Conservation (phyloP, 2,113 vertebrate genomes). For the Planiliza haematocheilus region DNA sequence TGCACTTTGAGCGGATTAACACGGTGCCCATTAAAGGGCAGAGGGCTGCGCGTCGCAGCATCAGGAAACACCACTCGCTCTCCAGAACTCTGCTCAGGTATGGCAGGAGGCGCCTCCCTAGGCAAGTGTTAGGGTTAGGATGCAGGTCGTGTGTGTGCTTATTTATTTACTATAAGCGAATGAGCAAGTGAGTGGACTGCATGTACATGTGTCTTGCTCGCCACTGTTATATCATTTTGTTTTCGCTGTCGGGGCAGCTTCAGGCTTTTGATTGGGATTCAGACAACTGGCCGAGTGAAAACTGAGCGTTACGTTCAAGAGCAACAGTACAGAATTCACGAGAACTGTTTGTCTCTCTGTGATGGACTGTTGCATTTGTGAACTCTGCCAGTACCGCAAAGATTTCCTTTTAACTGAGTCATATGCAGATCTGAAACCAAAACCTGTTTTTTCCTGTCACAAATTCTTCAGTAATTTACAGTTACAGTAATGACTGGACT, state of each 20-base stretch:
- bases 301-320: not conserved
- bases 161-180: slow-evolving; percentile 6
- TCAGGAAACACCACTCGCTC: slow-evolving; percentile 90
- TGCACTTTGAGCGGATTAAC: slow-evolving; percentile 94
- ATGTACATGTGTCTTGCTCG: not conserved
- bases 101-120: slow-evolving; percentile 51
- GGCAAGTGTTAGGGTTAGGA: slow-evolving; percentile 12
- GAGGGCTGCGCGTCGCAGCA: slow-evolving; percentile 87
- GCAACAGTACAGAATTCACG: not conserved
- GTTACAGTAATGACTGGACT: slow-evolving; percentile 11
- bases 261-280: not conserved
- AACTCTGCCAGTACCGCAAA: slow-evolving; percentile 29
- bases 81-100: slow-evolving; percentile 98
- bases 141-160: slow-evolving; percentile 3
- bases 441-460: slow-evolving; percentile 23
- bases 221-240: not conserved
- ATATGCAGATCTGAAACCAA: slow-evolving; percentile 46
- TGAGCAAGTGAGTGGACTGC: not conserved
- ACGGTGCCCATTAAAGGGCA: slow-evolving; percentile 91
- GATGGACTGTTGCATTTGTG: not conserved
- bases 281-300: no score
- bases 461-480: slow-evolving; percentile 5
- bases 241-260: not conserved
- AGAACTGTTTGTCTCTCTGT: slow-evolving; percentile 4
- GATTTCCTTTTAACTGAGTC: slow-evolving; percentile 29